phyloP scores from a whole-genome alignment of 2,797 vertebrate species.

The Masticophis lateralis region DNA sequence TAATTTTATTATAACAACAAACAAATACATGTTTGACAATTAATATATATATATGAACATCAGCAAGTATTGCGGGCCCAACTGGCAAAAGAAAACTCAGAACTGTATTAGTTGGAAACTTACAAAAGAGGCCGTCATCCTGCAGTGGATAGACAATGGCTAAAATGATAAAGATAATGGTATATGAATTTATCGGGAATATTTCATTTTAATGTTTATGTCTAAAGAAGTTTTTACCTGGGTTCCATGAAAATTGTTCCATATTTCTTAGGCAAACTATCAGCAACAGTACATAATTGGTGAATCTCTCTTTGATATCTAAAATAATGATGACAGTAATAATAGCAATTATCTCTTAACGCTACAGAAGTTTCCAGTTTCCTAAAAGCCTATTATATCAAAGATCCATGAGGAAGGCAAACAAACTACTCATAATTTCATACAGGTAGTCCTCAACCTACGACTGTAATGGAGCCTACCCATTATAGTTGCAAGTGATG shows the following conservation, averaged over 20 bases:
- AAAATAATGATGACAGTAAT: slow-evolving; percentile 24
- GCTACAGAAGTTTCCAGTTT: slow-evolving; percentile 9
- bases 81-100: background rate
- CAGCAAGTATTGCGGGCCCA: background rate
- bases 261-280: slow-evolving; percentile 98
- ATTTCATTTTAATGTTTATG: background rate
- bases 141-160: background rate
- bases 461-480: background rate
- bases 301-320: slow-evolving; percentile 98
- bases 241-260: slow-evolving; percentile 98
- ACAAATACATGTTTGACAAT: background rate
- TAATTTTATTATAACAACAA: background rate
- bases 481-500: background rate
- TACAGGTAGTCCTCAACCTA: background rate
- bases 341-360: background rate
- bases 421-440: background rate
- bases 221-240: slow-evolving; percentile 74
- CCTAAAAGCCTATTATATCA: background rate
- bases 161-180: background rate
- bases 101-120: background rate
- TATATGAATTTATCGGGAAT: background rate
- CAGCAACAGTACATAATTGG: slow-evolving; percentile 89
- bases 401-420: background rate
- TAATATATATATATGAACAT: background rate
- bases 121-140: background rate